Base-by-base conservation (phyloP, 2,113 vertebrate genomes). In the Carassius gibelio region DNA sequence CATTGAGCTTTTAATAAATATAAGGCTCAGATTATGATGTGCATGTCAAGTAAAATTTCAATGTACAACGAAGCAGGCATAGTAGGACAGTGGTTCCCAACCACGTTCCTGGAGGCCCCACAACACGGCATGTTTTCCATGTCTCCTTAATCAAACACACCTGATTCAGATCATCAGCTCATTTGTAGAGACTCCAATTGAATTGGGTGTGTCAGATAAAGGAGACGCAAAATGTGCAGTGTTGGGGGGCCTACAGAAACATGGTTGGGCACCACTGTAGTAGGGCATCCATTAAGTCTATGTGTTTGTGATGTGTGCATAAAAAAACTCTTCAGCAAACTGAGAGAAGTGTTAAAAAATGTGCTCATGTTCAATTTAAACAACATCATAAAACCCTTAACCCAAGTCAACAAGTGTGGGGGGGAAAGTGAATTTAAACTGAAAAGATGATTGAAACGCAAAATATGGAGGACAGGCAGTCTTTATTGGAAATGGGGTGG, bases 391-490 rank as follows among this genome's bases (percentile, higher is more conserved):
- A 85, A 74, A 38, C 72, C 21, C 62, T 62, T 64, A 86, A 81
- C 23, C 61, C 21, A 88, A 86, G 45, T 72, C 38, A 45, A 84
- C 59, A 84, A 3, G 23, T 50, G 38, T 36, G 48, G 42, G 79
- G 57, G 42, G 77, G 9, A 77, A 26, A 55, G 66, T 50, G 59
- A 84, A 85, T 36, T 23, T 83, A 69, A 89, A 90, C 79, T 75
- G 88, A 93, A 95, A 93, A 93, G 92, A 95, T 94, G 93, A 94
- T 94, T 91, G 91, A 89, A 95, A 94, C 94, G 87, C 93, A 93
- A 86, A 93, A 90, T 89, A 95, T 94, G 93, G 80, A 94, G 93
- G 95, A 94, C 93, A 95, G 94, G 93, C 93, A 94, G 91, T 94
- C 93, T 95, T 95, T 95, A 95, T 95, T 95, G 93, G 93, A 95